Evolutionary conservation across 2,888 invertebrate species (phyloP).

Genomic region (Agonopterix subpropinquella): DNA sequence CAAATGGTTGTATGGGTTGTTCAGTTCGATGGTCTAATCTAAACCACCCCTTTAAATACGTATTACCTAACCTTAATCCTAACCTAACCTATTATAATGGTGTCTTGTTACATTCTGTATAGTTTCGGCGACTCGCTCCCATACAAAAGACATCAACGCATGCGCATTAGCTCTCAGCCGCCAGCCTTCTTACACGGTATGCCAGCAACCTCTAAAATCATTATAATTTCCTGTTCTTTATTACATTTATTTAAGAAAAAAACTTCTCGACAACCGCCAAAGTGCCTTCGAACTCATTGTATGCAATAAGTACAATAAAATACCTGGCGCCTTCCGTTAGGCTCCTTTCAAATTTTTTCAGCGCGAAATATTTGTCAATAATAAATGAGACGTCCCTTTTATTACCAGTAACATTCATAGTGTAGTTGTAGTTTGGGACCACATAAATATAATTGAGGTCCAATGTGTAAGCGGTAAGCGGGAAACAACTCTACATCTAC

Average conservation of each 20-base stretch:
- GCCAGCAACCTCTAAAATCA: constrained; percentile 9
- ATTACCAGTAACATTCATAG: constrained; percentile 56
- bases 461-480: constrained; percentile 16
- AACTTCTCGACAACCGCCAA: constrained; percentile 40
- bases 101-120: too few species aligned
- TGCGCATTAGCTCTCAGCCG: constrained; percentile 15
- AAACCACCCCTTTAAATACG: too few species aligned
- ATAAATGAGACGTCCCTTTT: constrained; percentile 73
- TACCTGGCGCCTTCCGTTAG: constrained; percentile 70
- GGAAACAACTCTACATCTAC: background rate
- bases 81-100: too few species aligned
- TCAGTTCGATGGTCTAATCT: too few species aligned
- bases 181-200: background rate
- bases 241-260: constrained; percentile 28
- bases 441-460: constrained; percentile 43
- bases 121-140: background rate
- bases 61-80: too few species aligned
- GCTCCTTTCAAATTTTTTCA: constrained; percentile 48
- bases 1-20: too few species aligned
- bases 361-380: constrained; percentile 74
- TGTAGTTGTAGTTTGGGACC: constrained; percentile 45
- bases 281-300: constrained; percentile 41
- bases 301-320: constrained; percentile 56
- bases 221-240: constrained; percentile 58
- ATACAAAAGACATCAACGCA: constrained; percentile 64